These are phyloP conservation scores for Epinephelus lanceolatus DNA, from an alignment of 2,113 vertebrate species.

Conservation along the genomic window DNA sequence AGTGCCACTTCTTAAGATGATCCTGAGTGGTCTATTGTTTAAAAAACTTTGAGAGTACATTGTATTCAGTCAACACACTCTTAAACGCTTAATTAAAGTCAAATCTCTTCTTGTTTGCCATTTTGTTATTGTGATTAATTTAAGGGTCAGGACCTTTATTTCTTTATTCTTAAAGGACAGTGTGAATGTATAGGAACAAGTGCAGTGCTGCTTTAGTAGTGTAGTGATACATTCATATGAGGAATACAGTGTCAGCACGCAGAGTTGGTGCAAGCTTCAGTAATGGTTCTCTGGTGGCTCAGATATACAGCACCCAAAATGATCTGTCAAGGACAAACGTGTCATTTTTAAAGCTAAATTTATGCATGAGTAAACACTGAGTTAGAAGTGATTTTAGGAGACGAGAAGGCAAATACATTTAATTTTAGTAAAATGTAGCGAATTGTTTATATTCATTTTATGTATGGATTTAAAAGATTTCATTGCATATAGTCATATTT, in stretches of 20 bases:
- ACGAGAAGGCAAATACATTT: background rate
- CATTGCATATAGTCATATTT: background rate
- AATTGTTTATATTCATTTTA: background rate
- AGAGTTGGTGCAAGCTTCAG: constrained; percentile 1
- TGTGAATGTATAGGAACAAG: background rate
- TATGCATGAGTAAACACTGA: background rate
- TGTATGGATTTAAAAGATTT: background rate
- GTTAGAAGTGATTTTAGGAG: background rate
- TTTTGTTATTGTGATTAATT: background rate
- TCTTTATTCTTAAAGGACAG: background rate
- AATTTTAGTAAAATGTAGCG: background rate
- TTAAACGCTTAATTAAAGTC: background rate
- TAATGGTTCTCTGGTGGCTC: background rate
- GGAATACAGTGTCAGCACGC: background rate
- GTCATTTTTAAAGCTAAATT: constrained; percentile 4
- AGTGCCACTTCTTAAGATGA: background rate
- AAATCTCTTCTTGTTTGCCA: background rate
- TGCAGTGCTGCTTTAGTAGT: background rate
- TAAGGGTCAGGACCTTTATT: background rate
- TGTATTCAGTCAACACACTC: background rate
- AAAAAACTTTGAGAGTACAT: background rate
- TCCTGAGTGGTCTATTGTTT: background rate
- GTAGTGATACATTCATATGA: background rate
- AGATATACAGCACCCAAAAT: background rate
- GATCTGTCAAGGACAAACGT: background rate